phyloP scores from a whole-genome alignment of 2,888 invertebrate species.

The Xestia xanthographa region DNA sequence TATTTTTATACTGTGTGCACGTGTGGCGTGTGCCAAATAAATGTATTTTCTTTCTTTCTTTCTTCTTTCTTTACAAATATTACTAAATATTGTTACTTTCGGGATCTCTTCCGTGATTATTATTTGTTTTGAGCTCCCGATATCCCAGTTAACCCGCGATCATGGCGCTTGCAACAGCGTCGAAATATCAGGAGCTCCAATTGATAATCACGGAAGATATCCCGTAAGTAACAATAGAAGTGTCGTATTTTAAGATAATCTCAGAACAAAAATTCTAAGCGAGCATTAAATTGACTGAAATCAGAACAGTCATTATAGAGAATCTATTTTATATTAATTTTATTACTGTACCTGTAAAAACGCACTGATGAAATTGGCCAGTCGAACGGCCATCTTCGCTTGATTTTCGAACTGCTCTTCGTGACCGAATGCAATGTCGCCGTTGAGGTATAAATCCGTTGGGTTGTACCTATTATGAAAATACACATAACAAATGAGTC shows the following conservation, averaged over 20 bases:
- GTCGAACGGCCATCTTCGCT: conserved; percentile 98
- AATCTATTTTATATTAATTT: background rate
- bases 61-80: too few species aligned
- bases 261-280: background rate
- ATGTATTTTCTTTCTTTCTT: too few species aligned
- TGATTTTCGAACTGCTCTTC: conserved; percentile 98
- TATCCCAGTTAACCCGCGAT: too few species aligned
- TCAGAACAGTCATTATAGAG: background rate
- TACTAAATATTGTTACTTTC: too few species aligned
- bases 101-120: too few species aligned
- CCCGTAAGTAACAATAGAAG: too few species aligned
- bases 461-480: conserved; percentile 91
- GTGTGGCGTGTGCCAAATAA: too few species aligned
- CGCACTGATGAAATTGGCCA: conserved; percentile 98
- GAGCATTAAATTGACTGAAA: background rate
- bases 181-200: too few species aligned
- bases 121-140: too few species aligned
- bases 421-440: conserved; percentile 96
- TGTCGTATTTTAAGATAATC: background rate
- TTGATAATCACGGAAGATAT: too few species aligned
- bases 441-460: conserved; percentile 94
- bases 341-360: conserved; percentile 93
- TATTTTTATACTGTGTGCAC: too few species aligned
- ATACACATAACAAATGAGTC: background rate
- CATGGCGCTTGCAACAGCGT: too few species aligned